A percentile compares a stretch with the other conserved stretches of the same genome.
Conservation (phyloP, 1,140 invertebrate species). For the Trachelipus rathkii region DNA sequence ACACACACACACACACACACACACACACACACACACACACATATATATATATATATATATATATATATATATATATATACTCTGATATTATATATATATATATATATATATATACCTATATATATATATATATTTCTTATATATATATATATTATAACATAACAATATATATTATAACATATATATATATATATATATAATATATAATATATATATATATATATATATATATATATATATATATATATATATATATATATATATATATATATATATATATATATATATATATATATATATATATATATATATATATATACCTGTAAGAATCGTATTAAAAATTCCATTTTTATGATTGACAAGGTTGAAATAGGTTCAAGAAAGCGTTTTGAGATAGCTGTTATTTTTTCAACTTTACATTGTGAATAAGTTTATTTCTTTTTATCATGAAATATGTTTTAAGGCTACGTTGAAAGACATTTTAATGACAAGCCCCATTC, state of each 20-base stretch:
- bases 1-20: too few species aligned
- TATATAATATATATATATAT: slow-evolving; percentile 4
- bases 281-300: slow-evolving; percentile 13
- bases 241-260: slow-evolving; percentile 3
- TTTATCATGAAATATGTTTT: background rate
- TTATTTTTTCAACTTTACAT: background rate
- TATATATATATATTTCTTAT: too few species aligned
- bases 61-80: background rate
- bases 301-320: background rate
- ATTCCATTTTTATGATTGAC: background rate
- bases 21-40: background rate
- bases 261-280: slow-evolving; percentile 13
- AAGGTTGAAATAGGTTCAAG: background rate
- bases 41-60: background rate
- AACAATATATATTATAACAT: too few species aligned
- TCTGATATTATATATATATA: too few species aligned
- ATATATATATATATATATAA: background rate
- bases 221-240: slow-evolving; percentile 1
- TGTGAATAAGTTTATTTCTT: too few species aligned
- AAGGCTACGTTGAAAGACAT: background rate
- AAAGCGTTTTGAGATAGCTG: background rate
- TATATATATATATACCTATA: too few species aligned
- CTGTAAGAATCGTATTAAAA: background rate
- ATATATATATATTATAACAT: too few species aligned
- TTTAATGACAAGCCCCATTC: background rate